A percentile compares a stretch with the other conserved stretches of the same genome.
Conservation (phyloP, 2,888 invertebrate species). For the Acrobasis suavella region DNA sequence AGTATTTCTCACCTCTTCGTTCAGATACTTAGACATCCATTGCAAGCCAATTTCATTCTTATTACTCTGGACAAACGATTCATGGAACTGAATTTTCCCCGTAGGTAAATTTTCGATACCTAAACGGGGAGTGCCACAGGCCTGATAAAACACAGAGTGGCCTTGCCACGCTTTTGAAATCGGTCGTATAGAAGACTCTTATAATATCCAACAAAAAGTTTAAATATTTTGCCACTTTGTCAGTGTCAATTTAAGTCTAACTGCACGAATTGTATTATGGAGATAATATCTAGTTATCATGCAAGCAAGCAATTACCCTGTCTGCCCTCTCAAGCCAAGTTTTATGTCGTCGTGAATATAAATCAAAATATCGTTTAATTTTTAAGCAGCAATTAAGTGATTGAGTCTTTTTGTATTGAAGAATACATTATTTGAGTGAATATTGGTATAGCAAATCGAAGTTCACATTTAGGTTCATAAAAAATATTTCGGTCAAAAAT, state of each 20-base stretch:
- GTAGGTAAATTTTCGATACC: too few relatives aligned
- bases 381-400: background rate
- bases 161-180: background rate
- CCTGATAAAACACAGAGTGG: background rate
- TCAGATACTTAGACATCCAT: too few relatives aligned
- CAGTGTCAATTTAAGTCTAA: background rate
- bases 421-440: background rate
- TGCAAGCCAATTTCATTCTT: too few relatives aligned
- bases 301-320: background rate
- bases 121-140: too few relatives aligned
- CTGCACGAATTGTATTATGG: background rate
- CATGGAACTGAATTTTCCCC: too few relatives aligned
- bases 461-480: too few relatives aligned
- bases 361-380: background rate
- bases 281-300: constrained; percentile 2
- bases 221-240: background rate
- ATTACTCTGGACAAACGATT: too few relatives aligned
- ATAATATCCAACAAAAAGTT: too few relatives aligned
- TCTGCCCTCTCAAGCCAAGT: background rate
- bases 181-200: too few relatives aligned
- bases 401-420: background rate
- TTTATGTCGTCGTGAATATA: background rate
- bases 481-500: too few relatives aligned
- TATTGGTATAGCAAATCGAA: too few relatives aligned
- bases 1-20: too few relatives aligned